These are phyloP conservation scores for Drosophila kanekoi DNA, from an alignment of 2,888 invertebrate species.

Conservation along the genomic window DNA sequence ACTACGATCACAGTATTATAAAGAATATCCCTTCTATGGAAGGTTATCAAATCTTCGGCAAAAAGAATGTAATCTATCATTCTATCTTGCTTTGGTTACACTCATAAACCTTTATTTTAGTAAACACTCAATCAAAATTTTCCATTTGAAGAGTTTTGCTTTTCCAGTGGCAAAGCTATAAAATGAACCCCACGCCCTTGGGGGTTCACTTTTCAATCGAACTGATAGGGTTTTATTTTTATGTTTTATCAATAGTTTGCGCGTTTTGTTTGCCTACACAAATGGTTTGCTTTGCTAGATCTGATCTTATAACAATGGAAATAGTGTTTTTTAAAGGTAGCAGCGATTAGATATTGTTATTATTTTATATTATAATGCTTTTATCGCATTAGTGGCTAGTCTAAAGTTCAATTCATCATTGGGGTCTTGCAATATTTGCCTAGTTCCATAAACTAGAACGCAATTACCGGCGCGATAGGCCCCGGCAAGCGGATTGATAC, in stretches of 20 bases:
- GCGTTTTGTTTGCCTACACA: conserved; percentile 8
- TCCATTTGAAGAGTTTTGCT: conserved; percentile 4
- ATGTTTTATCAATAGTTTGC: conserved; percentile 23
- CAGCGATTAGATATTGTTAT: conserved; percentile 42
- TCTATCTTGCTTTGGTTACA: background rate
- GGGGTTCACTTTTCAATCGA: conserved; percentile 2
- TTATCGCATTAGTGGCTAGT: conserved; percentile 26
- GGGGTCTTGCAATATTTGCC: conserved; percentile 20
- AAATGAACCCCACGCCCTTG: conserved; percentile 3
- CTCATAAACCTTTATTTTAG: background rate
- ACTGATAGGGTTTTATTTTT: background rate
- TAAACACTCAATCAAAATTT: conserved; percentile 4
- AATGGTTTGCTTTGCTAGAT: conserved; percentile 9
- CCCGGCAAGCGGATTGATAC: conserved; percentile 36
- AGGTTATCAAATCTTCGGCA: background rate
- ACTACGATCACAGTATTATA: too few relatives aligned
- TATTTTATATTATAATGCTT: conserved; percentile 9
- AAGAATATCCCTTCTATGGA: background rate
- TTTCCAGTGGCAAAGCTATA: background rate
- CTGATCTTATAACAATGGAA: conserved; percentile 25
- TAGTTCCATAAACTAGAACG: conserved; percentile 54
- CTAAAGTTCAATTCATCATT: conserved; percentile 45
- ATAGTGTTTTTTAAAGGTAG: conserved; percentile 33
- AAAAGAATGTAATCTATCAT: background rate
- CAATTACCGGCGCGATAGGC: conserved; percentile 54